Evolutionary conservation across 2,113 vertebrate species (phyloP), one percentile per base, ranked within the genome.

Genomic region (Progne subis): DNA sequence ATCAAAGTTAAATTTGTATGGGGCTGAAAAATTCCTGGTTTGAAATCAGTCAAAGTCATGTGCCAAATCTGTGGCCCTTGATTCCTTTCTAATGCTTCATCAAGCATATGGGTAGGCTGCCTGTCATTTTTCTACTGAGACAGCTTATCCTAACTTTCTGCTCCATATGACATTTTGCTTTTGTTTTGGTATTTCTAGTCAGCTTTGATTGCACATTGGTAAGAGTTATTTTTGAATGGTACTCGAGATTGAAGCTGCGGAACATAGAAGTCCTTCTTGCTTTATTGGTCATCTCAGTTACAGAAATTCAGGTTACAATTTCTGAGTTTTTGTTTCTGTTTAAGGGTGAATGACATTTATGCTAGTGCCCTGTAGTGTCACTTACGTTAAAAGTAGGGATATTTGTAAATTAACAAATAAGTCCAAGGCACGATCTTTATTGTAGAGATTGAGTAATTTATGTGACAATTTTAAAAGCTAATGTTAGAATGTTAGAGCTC

Each of bases 1-100:
- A 67, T 78, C 55, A 15, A 29, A 55, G 52, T 80, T 81, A 59
- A 39, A 71, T 78, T 53, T 72, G 57, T 46, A 13, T 74, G 53
- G n/a, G 67, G 23, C 77, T 80, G 50, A 76, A 86, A 86, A 91
- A 89, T 72, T 23, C 28, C 32, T 86, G 32, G 46, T 91, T 39
- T 92, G 64, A 92, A 77, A 43, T 61, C n/a, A 83, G 50, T 86
- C n/a, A 9, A 82, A 86, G 75, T 80, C 1, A 94, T 68, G 50
- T 92, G 77, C 88, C 60, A 44, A 43, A 86, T 92, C 39, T 4
- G 8, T 80, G 57, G n/a, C 75, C 9, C 29, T 82, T 47, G 25
- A 10, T 96, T 96, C 64, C 67, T 86, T 94, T 91, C 78, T 89
- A 32, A 85, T 71, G 57, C 74, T 92, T 59, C 32, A 10, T 94